phyloP scores from a whole-genome alignment of 2,113 vertebrate species.

The Lophotis ruficrista region DNA sequence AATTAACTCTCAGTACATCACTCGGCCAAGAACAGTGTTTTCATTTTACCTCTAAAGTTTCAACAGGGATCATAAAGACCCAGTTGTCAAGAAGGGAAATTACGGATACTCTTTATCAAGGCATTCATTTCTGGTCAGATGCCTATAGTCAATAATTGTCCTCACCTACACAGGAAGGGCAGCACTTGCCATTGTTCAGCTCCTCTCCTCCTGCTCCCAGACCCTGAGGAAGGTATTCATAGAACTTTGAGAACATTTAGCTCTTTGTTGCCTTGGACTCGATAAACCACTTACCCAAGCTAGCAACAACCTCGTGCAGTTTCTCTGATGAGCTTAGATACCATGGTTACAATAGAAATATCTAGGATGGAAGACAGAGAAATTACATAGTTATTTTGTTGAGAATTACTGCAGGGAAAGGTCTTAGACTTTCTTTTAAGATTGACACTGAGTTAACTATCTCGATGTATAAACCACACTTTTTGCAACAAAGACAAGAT shows the following conservation, averaged over 20 bases:
- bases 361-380: slow-evolving; percentile 13
- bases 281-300: neutral
- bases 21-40: neutral
- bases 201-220: neutral
- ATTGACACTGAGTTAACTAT: neutral
- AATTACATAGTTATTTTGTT: slow-evolving; percentile 5
- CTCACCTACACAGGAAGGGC: neutral
- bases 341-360: slow-evolving; percentile 29
- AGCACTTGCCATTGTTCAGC: neutral
- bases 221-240: neutral
- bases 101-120: neutral
- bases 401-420: neutral
- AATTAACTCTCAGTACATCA: neutral
- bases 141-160: neutral
- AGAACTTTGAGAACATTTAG: neutral
- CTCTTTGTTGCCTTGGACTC: neutral
- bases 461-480: neutral
- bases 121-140: neutral
- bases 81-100: neutral
- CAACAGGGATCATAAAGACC: neutral
- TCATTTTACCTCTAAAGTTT: neutral
- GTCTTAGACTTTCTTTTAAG: neutral
- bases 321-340: slow-evolving; percentile 2
- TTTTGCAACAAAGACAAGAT: neutral
- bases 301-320: neutral